Conservation (phyloP, 2,888 invertebrate genomes). For the Monopis laevigella region DNA sequence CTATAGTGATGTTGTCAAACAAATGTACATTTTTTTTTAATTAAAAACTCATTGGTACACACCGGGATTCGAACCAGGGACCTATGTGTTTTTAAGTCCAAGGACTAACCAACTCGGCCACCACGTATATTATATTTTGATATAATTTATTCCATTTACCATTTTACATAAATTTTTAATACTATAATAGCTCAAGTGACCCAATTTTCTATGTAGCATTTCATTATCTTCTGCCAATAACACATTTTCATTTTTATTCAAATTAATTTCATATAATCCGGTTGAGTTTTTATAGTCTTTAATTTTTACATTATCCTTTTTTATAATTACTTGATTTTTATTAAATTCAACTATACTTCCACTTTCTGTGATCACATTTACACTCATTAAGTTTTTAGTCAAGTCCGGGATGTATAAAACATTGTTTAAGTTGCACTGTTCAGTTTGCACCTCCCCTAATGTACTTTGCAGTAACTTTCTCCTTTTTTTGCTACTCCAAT, state of each 20-base stretch:
- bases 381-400: not conserved
- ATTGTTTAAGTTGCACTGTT: not conserved
- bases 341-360: not conserved
- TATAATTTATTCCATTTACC: not conserved
- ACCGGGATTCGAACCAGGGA: no score
- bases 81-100: no score
- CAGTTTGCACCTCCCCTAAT: not conserved
- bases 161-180: not conserved
- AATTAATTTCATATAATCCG: conserved; percentile 6
- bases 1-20: no score
- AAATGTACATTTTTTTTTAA: no score
- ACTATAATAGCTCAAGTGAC: not conserved
- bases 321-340: not conserved
- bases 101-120: no score
- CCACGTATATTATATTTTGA: no score
- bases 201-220: not conserved
- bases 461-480: no score
- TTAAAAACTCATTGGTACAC: no score
- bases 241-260: not conserved
- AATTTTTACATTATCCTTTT: not conserved
- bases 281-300: not conserved
- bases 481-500: no score
- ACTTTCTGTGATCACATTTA: not conserved
- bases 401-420: not conserved
- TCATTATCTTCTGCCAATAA: not conserved